Base-by-base conservation (phyloP, 2,797 vertebrate species). In the Meda fulgida region DNA sequence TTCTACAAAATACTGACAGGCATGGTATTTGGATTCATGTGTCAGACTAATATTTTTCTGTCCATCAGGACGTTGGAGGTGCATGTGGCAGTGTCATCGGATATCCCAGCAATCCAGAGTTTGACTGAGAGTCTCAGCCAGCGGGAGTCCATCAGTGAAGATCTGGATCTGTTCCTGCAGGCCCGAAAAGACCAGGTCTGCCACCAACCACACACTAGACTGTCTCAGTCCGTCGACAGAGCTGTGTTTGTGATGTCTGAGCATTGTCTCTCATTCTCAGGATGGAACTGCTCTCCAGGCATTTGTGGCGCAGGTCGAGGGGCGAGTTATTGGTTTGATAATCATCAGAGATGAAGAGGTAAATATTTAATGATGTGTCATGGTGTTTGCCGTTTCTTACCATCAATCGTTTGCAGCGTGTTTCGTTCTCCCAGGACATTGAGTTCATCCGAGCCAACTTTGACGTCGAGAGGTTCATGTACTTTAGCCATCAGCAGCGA, bases 391-490 rank as follows among this genome's bases (percentile, higher is more conserved):
- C 34, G 23, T 73, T 65, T 34, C 60, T 18, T 79, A 16, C 38
- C n/a, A 51, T 11, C 29, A 51, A 78, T 9, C 23, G 26, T 53
- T 58, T 78, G 14, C 3, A 5, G 11, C 48, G 4, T 48, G 4
- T 18, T 51, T 79, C 9, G 8, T 51, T 89, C 6, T 92, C 86
- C 67, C 90, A 99, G 98, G 96, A 99, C 72, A 82, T 95, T 1
- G 96, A 98, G 78, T 99, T 95, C 89, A 93, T 99, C 55, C 93
- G 92, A 0, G 95, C 97, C 10, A 96, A 95, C 92, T 99, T 97
- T 93, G 95, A 96, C 91, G 93, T 98, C 1, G 98, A 99, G 91
- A 96, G 96, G 89, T 99, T 99, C 90, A 94, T 99, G 92, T 92
- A 97, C 88, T 98, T 96, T 91, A 95, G 91, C 89, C 90, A 96